Evolutionary conservation across 1,140 invertebrate species (phyloP), one percentile per base, ranked within the genome.

Genomic region (Pararge aegeria): DNA sequence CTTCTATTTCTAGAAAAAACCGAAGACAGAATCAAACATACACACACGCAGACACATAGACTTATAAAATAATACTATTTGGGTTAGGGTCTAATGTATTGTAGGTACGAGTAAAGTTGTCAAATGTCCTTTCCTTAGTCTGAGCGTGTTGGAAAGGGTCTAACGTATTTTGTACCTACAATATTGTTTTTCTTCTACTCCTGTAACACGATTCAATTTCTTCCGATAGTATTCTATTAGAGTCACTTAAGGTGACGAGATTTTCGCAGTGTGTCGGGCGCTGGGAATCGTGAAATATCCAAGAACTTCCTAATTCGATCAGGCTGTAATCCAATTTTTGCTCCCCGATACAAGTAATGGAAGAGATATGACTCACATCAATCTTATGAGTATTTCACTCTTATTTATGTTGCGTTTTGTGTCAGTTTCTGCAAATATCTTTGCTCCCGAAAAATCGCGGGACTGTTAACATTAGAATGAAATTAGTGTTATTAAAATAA

Each of bases 301-400:
- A 71, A 75, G 68, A 70, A 76, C 59, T 76, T 73, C 70, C 67
- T 83, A 82, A 85, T 85, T 82, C 72, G 77, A 85, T 83, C 75
- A 80, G 64, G 50, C 21, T 29, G 56, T 78, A 79, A 85, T 83
- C 71, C 78, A 83, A 83, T 85, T 78, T 80, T 75, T 75, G 60
- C 65, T 66, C 51, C 56, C 55, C 34, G 65, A 9, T 55, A 44
- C 21, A 50, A 49, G 44, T 50, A 69, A 65, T 71, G 64, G 42
- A 15, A 19, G 21, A 30, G 42, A 55, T 48, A 61, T 29, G 42
- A 48, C 15, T 27, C 38, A 48, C 55, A 59, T 51, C 48, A 46
- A 54, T 58, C 55, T 53, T 57, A 29, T 21, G 7, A 24, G 7
- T 24, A 34, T 46, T 6, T 30, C 29, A 7, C 29, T 30, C 5